Percentiles rank a stretch among this genome's conserved stretches.
Conservation (phyloP, 2,888 invertebrate species). For the Amphimallon solstitiale region DNA sequence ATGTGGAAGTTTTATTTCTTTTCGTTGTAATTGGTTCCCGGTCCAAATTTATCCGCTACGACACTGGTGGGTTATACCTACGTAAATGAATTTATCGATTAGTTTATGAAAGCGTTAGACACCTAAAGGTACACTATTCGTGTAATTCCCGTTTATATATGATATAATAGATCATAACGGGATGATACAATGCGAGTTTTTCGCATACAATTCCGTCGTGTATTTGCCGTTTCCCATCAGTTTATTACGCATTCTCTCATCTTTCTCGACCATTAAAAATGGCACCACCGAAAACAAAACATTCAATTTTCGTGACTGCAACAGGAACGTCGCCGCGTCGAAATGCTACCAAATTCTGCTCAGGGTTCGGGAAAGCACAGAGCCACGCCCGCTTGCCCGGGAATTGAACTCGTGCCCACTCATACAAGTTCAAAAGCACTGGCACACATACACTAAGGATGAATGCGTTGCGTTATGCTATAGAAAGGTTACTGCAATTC, state of each 20-base stretch:
- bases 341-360: too few species aligned
- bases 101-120: neutral
- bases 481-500: too few species aligned
- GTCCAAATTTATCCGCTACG: neutral
- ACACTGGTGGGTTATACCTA: neutral
- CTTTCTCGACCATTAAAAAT: neutral
- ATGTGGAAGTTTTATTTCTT: too few species aligned
- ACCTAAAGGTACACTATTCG: neutral
- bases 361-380: constrained; percentile 48
- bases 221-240: neutral
- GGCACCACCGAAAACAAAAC: constrained; percentile 53
- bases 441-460: neutral
- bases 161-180: neutral
- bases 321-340: constrained; percentile 42
- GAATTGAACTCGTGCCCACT: constrained; percentile 48
- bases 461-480: constrained; percentile 9
- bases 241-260: too few species aligned
- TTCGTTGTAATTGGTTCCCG: too few species aligned
- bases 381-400: constrained; percentile 55
- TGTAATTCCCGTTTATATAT: neutral
- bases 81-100: constrained; percentile 12
- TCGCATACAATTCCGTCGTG: too few species aligned
- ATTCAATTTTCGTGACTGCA: constrained; percentile 53
- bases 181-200: too few species aligned
- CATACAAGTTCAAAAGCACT: neutral